Base-by-base conservation (phyloP, 2,888 invertebrate species). In the Thyatira batis region DNA sequence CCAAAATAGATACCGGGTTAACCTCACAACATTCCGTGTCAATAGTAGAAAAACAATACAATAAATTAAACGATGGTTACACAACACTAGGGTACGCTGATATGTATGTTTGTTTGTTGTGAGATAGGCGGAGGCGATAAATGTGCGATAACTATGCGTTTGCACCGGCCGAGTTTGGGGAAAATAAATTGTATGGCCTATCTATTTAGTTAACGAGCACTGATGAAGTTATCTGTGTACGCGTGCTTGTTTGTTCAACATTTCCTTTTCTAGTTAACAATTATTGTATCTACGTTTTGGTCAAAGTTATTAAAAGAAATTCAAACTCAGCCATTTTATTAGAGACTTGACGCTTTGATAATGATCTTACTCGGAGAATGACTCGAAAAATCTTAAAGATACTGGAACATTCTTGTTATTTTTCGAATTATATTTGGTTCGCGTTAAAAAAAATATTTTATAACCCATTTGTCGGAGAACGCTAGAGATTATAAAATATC, bases 51-150 rank as follows among this genome's bases (percentile, higher is more conserved):
- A 60, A 61, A 65, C 61, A 55, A 57, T 54, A 30, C 51, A 43
- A 58, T 58, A 52, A 58, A 55, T 57, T 25, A 58, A 45, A 51
- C 27, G 28, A 30, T 30, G 20, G 54, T 60, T 54, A 51, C 60
- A 58, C 58, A 61, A 65, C 52, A 25, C 51, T 27, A 57, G 55
- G 30, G 46, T 43, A 33, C 27, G 48, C 51, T 49, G 57, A 56
- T 58, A 49, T 49, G 49, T 25, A 50, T 50, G 44, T 46, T 55
- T 48, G 11, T 54, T 55, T 53, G 51, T 49, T 55, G 33, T 30
- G 17, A 50, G 56, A 49, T 51, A 25, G 45, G 50, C 49, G n/a
- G 45, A 20, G 5, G 45, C 45, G 50, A 50, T 53, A 53, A 50
- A 13, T 21, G 9, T 17, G 23, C 28, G 53, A 53, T 53, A 53